Evolutionary conservation across 2,888 invertebrate genomes (phyloP).

Genomic region (Sinohyriopsis cumingii): DNA sequence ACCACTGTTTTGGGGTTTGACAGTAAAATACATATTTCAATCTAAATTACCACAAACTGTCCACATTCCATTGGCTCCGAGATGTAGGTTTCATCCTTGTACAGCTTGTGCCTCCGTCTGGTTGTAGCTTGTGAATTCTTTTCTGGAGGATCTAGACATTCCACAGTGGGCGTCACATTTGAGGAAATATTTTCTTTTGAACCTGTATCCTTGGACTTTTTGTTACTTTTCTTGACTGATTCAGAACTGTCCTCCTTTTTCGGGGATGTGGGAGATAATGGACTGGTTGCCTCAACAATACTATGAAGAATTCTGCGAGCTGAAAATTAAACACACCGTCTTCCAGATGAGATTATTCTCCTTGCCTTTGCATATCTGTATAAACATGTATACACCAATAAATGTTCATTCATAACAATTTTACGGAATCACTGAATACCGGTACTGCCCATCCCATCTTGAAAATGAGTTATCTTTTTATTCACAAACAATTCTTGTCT

Average conservation of each 20-base stretch:
- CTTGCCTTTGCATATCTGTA: too few species aligned
- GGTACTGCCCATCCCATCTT: too few species aligned
- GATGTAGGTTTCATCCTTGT: constrained; percentile 40
- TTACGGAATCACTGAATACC: too few species aligned
- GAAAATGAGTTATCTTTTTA: too few species aligned
- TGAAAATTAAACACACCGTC: constrained; percentile 6
- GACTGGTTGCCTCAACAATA: constrained; percentile 34
- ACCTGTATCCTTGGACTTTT: constrained; percentile 1
- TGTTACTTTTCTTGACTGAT: neutral
- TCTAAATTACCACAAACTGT: constrained; percentile 39
- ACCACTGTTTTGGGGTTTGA: too few species aligned
- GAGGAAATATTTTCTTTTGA: constrained; percentile 17
- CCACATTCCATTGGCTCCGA: constrained; percentile 42
- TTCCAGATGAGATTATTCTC: too few species aligned
- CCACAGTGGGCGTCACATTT: neutral
- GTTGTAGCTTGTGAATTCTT: constrained; percentile 20
- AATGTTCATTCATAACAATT: too few species aligned
- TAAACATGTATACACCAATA: too few species aligned
- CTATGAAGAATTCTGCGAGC: constrained; percentile 31
- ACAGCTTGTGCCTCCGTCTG: constrained; percentile 34
- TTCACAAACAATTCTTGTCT: too few species aligned
- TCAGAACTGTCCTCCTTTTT: constrained; percentile 14
- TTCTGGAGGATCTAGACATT: constrained; percentile 10
- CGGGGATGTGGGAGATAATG: constrained; percentile 25
- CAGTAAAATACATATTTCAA: neutral